phyloP scores from a whole-genome alignment of 2,797 vertebrate species.

The Hippoglossus hippoglossus region DNA sequence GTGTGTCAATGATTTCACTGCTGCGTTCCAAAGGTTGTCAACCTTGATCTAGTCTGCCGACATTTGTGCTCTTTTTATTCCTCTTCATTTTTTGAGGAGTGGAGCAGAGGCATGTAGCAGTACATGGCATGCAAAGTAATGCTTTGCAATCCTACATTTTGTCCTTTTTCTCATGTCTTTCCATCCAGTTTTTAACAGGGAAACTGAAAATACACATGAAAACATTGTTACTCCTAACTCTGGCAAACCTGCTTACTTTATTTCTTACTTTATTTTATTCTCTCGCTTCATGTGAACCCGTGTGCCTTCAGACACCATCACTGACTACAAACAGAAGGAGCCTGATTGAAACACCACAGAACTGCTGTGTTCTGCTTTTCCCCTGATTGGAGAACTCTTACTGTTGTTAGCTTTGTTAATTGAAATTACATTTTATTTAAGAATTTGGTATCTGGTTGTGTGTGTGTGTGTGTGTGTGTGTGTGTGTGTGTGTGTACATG shows the following conservation, averaged over 20 bases:
- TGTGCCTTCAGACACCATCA: not conserved
- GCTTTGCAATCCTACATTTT: too few relatives aligned
- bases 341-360: not conserved
- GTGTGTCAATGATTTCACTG: too few relatives aligned
- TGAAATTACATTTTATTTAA: not conserved
- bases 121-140: too few relatives aligned
- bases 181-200: too few relatives aligned
- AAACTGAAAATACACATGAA: too few relatives aligned
- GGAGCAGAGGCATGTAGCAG: too few relatives aligned
- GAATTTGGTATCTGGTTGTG: not conserved
- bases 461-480: not conserved
- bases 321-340: not conserved
- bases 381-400: not conserved
- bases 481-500: not conserved
- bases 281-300: not conserved
- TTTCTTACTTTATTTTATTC: not conserved
- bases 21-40: too few relatives aligned
- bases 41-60: too few relatives aligned
- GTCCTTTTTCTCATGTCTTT: too few relatives aligned
- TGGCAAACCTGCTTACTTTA: not conserved
- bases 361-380: not conserved
- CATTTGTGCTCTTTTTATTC: too few relatives aligned
- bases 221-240: too few relatives aligned
- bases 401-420: not conserved
- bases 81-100: too few relatives aligned